Percentiles rank a stretch among this genome's conserved stretches.
phyloP scores from a whole-genome alignment of 2,888 invertebrate species.

The Limenitis camilla region DNA sequence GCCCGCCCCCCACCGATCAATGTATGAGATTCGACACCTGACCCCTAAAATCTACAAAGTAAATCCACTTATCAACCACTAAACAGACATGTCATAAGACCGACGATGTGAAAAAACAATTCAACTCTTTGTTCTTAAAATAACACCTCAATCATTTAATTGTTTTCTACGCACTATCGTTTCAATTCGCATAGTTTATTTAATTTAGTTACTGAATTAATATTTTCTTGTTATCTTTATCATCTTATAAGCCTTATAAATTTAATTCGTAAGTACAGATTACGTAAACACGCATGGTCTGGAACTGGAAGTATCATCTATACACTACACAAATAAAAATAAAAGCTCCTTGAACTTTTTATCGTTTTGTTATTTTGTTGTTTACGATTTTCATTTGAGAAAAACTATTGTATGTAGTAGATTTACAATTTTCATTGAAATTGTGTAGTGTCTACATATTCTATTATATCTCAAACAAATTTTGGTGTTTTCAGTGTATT shows the following conservation, averaged over 20 bases:
- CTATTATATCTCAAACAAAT: too few relatives aligned
- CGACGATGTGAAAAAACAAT: not conserved
- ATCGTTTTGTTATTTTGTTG: not conserved
- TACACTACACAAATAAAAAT: not conserved
- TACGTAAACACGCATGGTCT: too few relatives aligned
- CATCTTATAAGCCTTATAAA: too few relatives aligned
- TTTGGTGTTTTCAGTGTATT: too few relatives aligned
- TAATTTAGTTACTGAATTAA: too few relatives aligned
- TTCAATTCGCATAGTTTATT: too few relatives aligned
- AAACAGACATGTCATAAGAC: slow-evolving; percentile 6
- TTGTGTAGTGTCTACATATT: too few relatives aligned
- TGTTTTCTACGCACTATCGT: too few relatives aligned
- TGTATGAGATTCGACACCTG: slow-evolving; percentile 61
- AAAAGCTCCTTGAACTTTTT: not conserved
- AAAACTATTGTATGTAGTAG: not conserved
- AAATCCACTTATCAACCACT: slow-evolving; percentile 12
- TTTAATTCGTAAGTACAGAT: too few relatives aligned
- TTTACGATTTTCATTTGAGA: not conserved
- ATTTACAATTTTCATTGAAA: not conserved
- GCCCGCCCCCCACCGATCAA: slow-evolving; percentile 55
- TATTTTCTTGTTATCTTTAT: too few relatives aligned
- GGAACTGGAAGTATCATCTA: too few relatives aligned
- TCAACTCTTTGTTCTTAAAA: not conserved
- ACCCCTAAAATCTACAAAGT: slow-evolving; percentile 28
- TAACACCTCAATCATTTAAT: not conserved